These are phyloP conservation scores for Larimichthys polyactis DNA, from an alignment of 2,113 vertebrate genomes.

Conservation along the genomic window DNA sequence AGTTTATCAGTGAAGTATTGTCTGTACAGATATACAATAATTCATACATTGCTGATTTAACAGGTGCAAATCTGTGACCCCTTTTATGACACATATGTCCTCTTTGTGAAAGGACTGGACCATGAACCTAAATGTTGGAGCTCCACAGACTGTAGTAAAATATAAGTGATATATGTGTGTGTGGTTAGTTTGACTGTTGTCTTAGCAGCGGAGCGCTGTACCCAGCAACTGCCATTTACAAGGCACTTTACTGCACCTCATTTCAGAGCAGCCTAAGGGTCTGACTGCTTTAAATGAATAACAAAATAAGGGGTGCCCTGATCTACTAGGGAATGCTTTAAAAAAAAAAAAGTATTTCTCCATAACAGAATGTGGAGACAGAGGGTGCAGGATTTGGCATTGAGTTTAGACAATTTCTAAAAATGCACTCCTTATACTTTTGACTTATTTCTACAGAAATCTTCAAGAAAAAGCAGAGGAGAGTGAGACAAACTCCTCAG, in stretches of 20 bases:
- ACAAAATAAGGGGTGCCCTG: neutral
- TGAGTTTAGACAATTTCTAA: neutral
- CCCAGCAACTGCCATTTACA: conserved; percentile 76
- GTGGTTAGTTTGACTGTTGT: conserved; percentile 77
- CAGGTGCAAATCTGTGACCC: conserved; percentile 13
- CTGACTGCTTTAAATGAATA: conserved; percentile 12
- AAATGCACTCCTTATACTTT: neutral
- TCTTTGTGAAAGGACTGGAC: conserved; percentile 2
- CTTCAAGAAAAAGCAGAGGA: neutral
- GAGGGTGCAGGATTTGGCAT: neutral
- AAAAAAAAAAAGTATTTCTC: neutral
- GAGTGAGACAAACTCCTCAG: conserved; percentile 28
- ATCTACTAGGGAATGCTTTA: neutral
- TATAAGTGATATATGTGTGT: conserved; percentile 58
- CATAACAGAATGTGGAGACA: neutral
- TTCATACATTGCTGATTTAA: conserved; percentile 44
- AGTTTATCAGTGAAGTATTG: neutral
- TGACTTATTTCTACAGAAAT: neutral
- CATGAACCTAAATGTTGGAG: neutral
- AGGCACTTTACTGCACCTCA: conserved; percentile 41
- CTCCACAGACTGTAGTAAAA: conserved; percentile 28
- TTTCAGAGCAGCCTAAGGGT: conserved; percentile 20
- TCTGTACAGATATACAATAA: neutral
- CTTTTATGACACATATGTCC: conserved; percentile 9
- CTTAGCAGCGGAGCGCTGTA: conserved; percentile 85